A percentile compares a stretch with the other conserved stretches of the same genome.
phyloP scores from a whole-genome alignment of 2,797 vertebrate genomes.

The Arnoldichthys spilopterus region DNA sequence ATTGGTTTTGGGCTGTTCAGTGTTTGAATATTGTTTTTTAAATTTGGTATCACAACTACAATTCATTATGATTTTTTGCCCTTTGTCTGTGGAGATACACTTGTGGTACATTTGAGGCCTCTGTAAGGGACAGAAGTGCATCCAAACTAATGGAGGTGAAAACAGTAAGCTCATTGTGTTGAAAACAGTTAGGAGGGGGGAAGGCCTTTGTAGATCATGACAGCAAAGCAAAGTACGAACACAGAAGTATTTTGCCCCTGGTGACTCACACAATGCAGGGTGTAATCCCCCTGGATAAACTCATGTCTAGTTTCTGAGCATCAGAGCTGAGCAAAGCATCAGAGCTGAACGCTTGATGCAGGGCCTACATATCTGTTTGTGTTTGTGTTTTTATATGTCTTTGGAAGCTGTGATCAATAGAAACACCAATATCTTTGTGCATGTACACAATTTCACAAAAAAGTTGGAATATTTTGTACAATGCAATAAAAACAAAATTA shows the following conservation, averaged over 20 bases:
- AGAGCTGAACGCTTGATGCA: not conserved
- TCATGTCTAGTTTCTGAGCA: slow-evolving; percentile 54
- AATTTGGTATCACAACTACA: not conserved
- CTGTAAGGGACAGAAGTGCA: not conserved
- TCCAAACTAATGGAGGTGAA: slow-evolving; percentile 18
- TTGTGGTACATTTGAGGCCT: not conserved
- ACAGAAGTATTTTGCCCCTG: slow-evolving; percentile 39
- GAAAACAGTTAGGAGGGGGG: slow-evolving; percentile 32
- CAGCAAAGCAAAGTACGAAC: slow-evolving; percentile 64
- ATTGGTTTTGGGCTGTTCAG: not conserved
- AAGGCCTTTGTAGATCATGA: slow-evolving; percentile 43
- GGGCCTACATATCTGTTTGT: slow-evolving; percentile 8
- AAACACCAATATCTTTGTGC: not conserved
- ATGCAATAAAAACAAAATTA: too few relatives aligned
- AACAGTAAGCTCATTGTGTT: slow-evolving; percentile 51
- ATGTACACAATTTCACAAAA: too few relatives aligned
- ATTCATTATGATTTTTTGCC: not conserved
- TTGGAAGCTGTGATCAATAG: not conserved
- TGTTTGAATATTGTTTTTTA: not conserved
- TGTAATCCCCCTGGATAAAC: slow-evolving; percentile 70
- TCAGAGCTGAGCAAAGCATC: slow-evolving; percentile 55
- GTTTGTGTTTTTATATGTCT: slow-evolving; percentile 10
- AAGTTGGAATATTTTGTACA: too few relatives aligned
- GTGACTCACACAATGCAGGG: slow-evolving; percentile 55
- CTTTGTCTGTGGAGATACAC: not conserved